These are phyloP conservation scores for Bombyx huttoni DNA, from an alignment of 2,888 invertebrate species.

Conservation along the genomic window DNA sequence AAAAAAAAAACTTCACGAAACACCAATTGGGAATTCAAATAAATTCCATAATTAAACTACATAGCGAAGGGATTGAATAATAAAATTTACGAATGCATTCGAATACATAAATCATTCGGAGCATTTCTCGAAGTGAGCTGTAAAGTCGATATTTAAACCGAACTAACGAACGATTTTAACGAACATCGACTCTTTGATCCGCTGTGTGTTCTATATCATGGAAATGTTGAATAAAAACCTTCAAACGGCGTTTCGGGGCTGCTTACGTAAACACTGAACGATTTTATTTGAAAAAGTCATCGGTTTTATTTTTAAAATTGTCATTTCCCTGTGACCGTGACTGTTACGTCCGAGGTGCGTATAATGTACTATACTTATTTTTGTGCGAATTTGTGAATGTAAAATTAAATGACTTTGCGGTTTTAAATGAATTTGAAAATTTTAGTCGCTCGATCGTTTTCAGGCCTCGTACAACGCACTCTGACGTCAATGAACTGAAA, in stretches of 20 bases:
- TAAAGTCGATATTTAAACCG: constrained; percentile 14
- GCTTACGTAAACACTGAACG: constrained; percentile 7
- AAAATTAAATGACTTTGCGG: neutral
- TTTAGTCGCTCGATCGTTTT: neutral
- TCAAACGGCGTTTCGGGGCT: constrained; percentile 8
- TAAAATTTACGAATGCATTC: neutral
- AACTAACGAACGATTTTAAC: constrained; percentile 14
- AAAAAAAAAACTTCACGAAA: neutral
- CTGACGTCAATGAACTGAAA: neutral
- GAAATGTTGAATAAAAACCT: constrained; percentile 10
- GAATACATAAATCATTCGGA: constrained; percentile 21
- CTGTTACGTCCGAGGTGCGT: constrained; percentile 1
- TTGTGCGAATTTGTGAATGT: neutral
- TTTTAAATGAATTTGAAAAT: neutral
- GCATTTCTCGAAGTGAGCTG: constrained; percentile 5
- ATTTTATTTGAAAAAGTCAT: constrained; percentile 4
- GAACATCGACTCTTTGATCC: constrained; percentile 26
- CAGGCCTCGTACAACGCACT: neutral
- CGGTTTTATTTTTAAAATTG: constrained; percentile 17
- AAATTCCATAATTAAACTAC: neutral
- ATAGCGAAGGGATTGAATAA: neutral
- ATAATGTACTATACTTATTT: neutral
- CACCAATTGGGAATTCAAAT: neutral
- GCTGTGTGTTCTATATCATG: neutral
- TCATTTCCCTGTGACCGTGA: constrained; percentile 24